phyloP scores from a whole-genome alignment of 2,888 invertebrate species.

The Drosophila bunnanda region DNA sequence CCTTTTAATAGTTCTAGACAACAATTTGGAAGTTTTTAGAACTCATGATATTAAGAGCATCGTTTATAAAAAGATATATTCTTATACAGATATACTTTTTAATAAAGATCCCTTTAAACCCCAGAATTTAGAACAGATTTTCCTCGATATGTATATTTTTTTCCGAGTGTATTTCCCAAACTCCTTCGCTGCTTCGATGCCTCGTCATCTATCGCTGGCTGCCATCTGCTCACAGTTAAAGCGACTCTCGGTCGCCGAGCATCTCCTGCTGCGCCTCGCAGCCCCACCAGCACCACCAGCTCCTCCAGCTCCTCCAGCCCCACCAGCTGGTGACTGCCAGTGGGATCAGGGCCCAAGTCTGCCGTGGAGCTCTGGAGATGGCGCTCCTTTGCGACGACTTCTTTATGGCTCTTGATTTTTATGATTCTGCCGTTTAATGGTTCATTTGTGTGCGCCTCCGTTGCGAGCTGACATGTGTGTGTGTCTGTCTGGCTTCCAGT shows the following conservation, averaged over 20 bases:
- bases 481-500: slow-evolving; percentile 59
- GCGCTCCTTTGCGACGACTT: slow-evolving; percentile 78
- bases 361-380: slow-evolving; percentile 34
- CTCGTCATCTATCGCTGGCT: slow-evolving; percentile 67
- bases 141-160: too few relatives aligned
- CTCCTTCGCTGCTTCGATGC: slow-evolving; percentile 38
- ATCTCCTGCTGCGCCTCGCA: slow-evolving; percentile 48
- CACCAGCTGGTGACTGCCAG: slow-evolving; percentile 8
- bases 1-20: background rate
- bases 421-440: slow-evolving; percentile 82
- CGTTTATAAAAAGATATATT: too few relatives aligned
- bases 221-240: slow-evolving; percentile 78
- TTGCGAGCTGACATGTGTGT: slow-evolving; percentile 25
- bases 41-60: too few relatives aligned
- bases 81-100: too few relatives aligned
- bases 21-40: background rate
- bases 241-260: slow-evolving; percentile 44
- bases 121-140: background rate
- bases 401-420: slow-evolving; percentile 82
- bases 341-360: slow-evolving; percentile 1
- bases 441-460: slow-evolving; percentile 72
- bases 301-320: slow-evolving; percentile 1
- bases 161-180: background rate
- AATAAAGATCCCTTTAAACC: too few relatives aligned
- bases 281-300: slow-evolving; percentile 1